Percentiles rank a stretch among this genome's conserved stretches.
phyloP scores from a whole-genome alignment of 2,888 invertebrate genomes.

The Drosophila percnosoma region DNA sequence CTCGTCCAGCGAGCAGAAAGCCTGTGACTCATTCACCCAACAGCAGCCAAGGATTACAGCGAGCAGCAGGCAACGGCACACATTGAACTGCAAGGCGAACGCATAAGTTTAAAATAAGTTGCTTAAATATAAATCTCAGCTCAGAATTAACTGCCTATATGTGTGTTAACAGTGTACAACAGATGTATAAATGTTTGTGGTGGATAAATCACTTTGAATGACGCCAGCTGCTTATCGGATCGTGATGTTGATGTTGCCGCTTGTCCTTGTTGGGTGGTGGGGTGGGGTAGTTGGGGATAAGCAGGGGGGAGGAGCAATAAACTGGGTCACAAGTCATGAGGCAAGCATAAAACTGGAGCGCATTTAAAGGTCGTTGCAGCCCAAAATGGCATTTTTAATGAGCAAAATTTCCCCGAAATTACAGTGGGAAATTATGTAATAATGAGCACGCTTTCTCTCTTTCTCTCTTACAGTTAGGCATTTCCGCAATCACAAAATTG shows the following conservation, averaged over 20 bases:
- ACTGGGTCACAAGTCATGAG: conserved; percentile 61
- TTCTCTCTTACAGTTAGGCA: conserved; percentile 42
- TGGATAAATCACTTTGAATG: conserved; percentile 59
- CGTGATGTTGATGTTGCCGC: conserved; percentile 58
- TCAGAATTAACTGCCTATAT: conserved; percentile 50
- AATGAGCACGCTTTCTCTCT: conserved; percentile 6
- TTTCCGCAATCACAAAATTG: conserved; percentile 55
- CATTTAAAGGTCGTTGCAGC: conserved; percentile 73
- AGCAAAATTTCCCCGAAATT: conserved; percentile 71
- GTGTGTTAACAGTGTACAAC: conserved; percentile 52
- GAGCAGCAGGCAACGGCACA: conserved; percentile 58
- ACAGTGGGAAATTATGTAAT: conserved; percentile 70
- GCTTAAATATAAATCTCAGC: conserved; percentile 41
- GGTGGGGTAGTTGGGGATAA: conserved; percentile 23
- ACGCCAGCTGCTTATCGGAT: conserved; percentile 44
- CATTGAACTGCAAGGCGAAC: conserved; percentile 53
- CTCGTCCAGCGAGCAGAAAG: conserved; percentile 80
- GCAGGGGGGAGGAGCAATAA: conserved; percentile 43
- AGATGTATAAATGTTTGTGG: conserved; percentile 25
- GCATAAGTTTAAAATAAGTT: conserved; percentile 17
- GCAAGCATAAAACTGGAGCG: conserved; percentile 69
- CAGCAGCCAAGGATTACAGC: conserved; percentile 45
- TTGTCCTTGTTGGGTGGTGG: conserved; percentile 35
- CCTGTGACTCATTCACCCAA: conserved; percentile 48
- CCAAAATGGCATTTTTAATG: conserved; percentile 68